These are phyloP conservation scores for Torymus texanus DNA, from an alignment of 2,888 invertebrate species.

Conservation along the genomic window DNA sequence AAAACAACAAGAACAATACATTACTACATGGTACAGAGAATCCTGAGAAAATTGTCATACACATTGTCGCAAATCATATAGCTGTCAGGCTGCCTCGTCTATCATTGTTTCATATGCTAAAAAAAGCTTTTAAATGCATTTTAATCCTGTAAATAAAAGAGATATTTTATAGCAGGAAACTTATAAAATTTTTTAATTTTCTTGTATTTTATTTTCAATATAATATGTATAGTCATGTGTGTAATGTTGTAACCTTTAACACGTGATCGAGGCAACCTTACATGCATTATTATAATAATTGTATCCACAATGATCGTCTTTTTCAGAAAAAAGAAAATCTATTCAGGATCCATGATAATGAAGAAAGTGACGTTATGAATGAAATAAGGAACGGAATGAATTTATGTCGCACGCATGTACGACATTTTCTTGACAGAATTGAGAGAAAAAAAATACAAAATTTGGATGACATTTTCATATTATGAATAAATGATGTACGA, in stretches of 20 bases:
- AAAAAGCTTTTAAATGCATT: slow-evolving; percentile 55
- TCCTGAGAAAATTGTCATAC: slow-evolving; percentile 51
- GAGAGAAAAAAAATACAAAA: slow-evolving; percentile 49
- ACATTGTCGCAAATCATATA: slow-evolving; percentile 39
- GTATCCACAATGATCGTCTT: slow-evolving; percentile 25
- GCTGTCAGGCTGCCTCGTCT: slow-evolving; percentile 55
- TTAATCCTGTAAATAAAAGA: slow-evolving; percentile 58
- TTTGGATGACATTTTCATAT: slow-evolving; percentile 60
- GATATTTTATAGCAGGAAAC: slow-evolving; percentile 57
- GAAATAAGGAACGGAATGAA: slow-evolving; percentile 39
- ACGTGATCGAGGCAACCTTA: slow-evolving; percentile 49
- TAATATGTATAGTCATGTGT: slow-evolving; percentile 46
- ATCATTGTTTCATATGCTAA: slow-evolving; percentile 48
- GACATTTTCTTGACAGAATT: slow-evolving; percentile 47
- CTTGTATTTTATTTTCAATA: slow-evolving; percentile 22
- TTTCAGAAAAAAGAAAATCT: slow-evolving; percentile 44
- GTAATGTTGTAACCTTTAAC: slow-evolving; percentile 45
- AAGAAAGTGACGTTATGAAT: slow-evolving; percentile 49
- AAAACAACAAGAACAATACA: slow-evolving; percentile 37
- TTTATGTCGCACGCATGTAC: slow-evolving; percentile 42
- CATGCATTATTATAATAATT: slow-evolving; percentile 50
- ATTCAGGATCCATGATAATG: slow-evolving; percentile 37
- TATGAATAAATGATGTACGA: slow-evolving; percentile 60
- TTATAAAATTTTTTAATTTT: slow-evolving; percentile 42
- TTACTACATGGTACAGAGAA: slow-evolving; percentile 43